These are phyloP conservation scores for Akabosia matsudoensis DNA, from an alignment of 1,140 invertebrate species.

Conservation along the genomic window DNA sequence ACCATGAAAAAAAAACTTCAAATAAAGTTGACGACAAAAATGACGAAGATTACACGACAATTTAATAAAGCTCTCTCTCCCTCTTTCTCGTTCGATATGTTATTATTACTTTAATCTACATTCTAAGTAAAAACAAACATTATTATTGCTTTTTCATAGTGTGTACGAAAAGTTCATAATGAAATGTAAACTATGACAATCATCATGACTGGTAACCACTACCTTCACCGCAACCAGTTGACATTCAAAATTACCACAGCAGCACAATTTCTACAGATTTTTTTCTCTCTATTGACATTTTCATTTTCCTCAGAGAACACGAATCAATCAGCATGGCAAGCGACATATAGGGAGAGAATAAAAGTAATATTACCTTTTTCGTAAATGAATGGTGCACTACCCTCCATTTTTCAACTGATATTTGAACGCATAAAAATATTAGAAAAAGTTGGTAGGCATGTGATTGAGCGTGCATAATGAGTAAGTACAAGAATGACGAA, in stretches of 20 bases:
- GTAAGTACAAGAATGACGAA: too few species aligned
- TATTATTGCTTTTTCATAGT: too few species aligned
- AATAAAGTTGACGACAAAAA: background rate
- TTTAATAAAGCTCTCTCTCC: background rate
- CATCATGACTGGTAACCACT: too few species aligned
- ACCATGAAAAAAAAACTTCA: background rate
- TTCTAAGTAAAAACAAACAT: background rate
- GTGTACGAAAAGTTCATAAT: background rate
- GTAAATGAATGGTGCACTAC: too few species aligned
- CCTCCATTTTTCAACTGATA: too few species aligned
- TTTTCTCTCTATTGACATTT: constrained; percentile 9
- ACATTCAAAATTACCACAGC: constrained; percentile 5
- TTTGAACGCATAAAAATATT: too few species aligned
- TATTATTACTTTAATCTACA: too few species aligned
- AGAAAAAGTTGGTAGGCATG: too few species aligned
- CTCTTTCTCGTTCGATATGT: background rate
- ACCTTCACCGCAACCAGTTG: background rate
- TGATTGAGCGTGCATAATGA: too few species aligned
- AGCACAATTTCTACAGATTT: background rate
- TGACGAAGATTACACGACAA: background rate
- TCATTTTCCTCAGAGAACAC: background rate
- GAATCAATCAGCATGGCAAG: background rate
- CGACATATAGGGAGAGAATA: background rate
- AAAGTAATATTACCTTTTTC: background rate
- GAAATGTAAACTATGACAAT: background rate